These are phyloP conservation scores for Nebria ingens DNA, from an alignment of 1,140 invertebrate species.

Conservation along the genomic window DNA sequence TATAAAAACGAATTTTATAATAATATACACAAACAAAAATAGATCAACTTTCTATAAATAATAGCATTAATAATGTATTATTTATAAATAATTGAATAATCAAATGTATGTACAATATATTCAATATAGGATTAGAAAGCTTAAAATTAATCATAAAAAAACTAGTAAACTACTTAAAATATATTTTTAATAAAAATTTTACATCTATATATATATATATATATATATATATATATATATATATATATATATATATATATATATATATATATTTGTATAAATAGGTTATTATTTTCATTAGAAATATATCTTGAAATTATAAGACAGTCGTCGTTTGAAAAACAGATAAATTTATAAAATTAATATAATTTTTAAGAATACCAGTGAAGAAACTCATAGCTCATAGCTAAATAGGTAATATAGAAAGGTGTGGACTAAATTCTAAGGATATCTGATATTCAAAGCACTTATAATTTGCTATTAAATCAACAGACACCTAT, in stretches of 20 bases:
- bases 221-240: too few relatives aligned
- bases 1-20: neutral
- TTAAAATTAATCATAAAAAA: too few relatives aligned
- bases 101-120: too few relatives aligned
- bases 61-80: neutral
- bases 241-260: too few relatives aligned
- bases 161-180: too few relatives aligned
- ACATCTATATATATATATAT: too few relatives aligned
- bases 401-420: too few relatives aligned
- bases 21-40: neutral
- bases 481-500: neutral
- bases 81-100: neutral
- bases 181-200: too few relatives aligned
- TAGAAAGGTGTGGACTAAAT: neutral
- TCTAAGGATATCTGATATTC: neutral
- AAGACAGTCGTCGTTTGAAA: neutral
- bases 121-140: too few relatives aligned
- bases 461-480: slow-evolving; percentile 1
- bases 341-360: neutral
- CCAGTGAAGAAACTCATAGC: too few relatives aligned
- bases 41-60: neutral
- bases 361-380: too few relatives aligned
- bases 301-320: neutral
- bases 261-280: too few relatives aligned
- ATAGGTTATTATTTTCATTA: neutral